Evolutionary conservation across 1,140 invertebrate genomes (phyloP), one percentile per base, ranked within the genome.

Genomic region (Zaprionus ornatus): DNA sequence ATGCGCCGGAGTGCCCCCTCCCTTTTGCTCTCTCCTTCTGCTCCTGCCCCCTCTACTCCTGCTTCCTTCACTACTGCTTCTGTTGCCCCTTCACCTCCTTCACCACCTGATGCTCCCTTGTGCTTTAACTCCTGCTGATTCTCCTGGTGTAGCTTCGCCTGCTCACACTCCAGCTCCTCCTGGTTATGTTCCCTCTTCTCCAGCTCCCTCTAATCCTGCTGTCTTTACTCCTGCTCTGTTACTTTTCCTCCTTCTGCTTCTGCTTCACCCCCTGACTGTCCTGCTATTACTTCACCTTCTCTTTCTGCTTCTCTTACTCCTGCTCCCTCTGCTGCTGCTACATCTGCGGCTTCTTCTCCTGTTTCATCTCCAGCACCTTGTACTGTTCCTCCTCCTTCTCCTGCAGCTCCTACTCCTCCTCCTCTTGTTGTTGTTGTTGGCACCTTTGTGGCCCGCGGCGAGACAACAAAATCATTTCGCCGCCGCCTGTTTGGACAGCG

Each of bases 391-490:
- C 32, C 5, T 5, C 13, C 2, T 4, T 0, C 35, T 37, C 17
- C 17, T 19, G 5, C 42, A 5, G 42, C 42, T 9, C 2, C 42
- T 45, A 3, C 17, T 45, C 2, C 17, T 19, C 4, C 40, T 45
- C 0, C 40, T 17, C 37, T 52, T 48, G 42, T 54, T 74, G 65
- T 65, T 75, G 79, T 84, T 82, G 84, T 91, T 91, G 90, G 82
- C 90, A 91, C 86, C 83, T 91, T 87, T 82, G 79, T 90, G 75
- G 85, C 90, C 90, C 72, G 76, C 77, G 90, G 90, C 90, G 78
- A 91, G 90, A 91, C 90, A 91, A 91, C 90, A 91, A 91, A 91
- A 91, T 87, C 90, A 91, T 90, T 91, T 91, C 73, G 78, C 82
- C 85, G 85, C 80, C 81, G 84, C 74, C 80, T 83, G 85, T 90